These are phyloP conservation scores for Uria lomvia DNA, from an alignment of 2,113 vertebrate species.

Conservation along the genomic window DNA sequence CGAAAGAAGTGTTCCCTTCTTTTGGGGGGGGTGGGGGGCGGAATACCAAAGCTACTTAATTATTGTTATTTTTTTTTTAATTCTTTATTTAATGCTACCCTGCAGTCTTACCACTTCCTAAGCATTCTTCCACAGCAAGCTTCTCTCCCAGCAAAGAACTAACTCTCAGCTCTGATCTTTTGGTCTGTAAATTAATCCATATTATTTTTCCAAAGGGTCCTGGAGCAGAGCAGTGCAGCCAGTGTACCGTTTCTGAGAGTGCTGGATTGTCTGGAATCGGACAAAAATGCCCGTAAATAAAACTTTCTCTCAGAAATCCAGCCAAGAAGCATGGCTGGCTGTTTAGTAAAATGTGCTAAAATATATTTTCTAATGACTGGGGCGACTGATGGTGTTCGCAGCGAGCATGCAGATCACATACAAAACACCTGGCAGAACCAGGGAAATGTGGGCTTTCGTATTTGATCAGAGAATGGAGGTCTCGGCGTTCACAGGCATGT, in stretches of 20 bases:
- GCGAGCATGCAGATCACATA: background rate
- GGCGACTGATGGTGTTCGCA: background rate
- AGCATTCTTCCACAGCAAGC: background rate
- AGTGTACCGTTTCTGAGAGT: background rate
- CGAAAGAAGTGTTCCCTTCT: background rate
- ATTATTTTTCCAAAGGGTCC: background rate
- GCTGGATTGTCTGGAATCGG: background rate
- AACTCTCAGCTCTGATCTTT: background rate
- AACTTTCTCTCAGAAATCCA: background rate
- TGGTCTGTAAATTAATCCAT: background rate
- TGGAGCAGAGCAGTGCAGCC: background rate
- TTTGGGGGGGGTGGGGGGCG: background rate
- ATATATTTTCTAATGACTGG: background rate
- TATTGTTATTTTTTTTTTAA: background rate
- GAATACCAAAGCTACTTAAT: background rate
- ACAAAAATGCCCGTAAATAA: background rate
- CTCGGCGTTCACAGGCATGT: background rate
- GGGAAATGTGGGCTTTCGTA: background rate
- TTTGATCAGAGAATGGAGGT: background rate
- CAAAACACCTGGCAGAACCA: background rate
- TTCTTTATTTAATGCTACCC: background rate
- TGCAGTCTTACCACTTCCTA: background rate
- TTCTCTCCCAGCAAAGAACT: background rate
- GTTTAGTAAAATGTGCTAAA: background rate
- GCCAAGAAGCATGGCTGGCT: background rate